Evolutionary conservation across 2,888 invertebrate genomes (phyloP).

Genomic region (Dioctria rufipes): DNA sequence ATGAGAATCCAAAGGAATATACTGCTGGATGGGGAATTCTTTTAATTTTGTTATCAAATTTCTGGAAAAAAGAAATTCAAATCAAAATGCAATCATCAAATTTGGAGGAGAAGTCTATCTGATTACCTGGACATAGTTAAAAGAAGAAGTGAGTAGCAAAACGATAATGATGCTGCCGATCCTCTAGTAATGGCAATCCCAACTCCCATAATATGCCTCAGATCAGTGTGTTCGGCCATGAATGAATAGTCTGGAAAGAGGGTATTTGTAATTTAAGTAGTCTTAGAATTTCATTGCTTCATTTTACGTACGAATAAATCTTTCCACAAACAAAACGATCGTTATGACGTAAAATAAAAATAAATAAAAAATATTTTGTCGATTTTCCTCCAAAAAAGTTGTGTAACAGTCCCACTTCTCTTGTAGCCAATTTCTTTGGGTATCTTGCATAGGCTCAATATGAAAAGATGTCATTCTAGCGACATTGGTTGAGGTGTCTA

Average conservation of each 20-base stretch:
- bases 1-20: conserved; percentile 94
- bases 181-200: conserved; percentile 96
- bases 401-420: conserved; percentile 89
- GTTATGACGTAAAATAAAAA: conserved; percentile 96
- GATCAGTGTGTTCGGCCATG: conserved; percentile 95
- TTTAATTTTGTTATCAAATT: conserved; percentile 94
- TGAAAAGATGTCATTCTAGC: conserved; percentile 96
- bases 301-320: conserved; percentile 90
- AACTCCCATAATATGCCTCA: conserved; percentile 97
- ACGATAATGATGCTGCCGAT: conserved; percentile 93
- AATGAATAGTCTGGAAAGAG: conserved; percentile 87
- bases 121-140: conserved; percentile 88
- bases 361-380: conserved; percentile 95
- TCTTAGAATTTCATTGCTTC: not conserved
- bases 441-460: conserved; percentile 85
- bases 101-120: not conserved
- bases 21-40: conserved; percentile 94
- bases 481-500: conserved; percentile 94
- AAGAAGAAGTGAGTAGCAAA: conserved; percentile 92
- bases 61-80: conserved; percentile 74
- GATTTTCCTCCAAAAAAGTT: conserved; percentile 94
- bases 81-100: not conserved
- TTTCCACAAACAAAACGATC: conserved; percentile 92
- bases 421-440: conserved; percentile 79
- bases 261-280: not conserved